Evolutionary conservation across 2,888 invertebrate genomes (phyloP), one percentile per base, ranked within the genome.

Genomic region (Rhopalosiphum nymphaeae): DNA sequence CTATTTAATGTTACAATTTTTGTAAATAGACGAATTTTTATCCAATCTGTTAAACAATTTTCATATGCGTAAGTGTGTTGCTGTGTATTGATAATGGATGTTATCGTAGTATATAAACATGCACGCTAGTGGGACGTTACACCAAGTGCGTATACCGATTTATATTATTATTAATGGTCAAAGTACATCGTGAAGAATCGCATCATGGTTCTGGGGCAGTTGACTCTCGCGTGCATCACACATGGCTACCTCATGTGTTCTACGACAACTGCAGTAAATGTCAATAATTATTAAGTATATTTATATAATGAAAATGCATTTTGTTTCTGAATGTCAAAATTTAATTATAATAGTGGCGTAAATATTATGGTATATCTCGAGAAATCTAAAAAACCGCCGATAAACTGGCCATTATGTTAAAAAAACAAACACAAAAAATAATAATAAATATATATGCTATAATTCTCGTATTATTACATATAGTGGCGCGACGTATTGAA

Each of bases 121-220:
- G 36, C 21, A 67, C 16, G 67, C 16, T n/a, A 36, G n/a, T 36
- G 1, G 25, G 86, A 36, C 57, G 57, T 86, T 91, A 57, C 67
- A n/a, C 86, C 86, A 61, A 92, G 86, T 86, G 57, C 57, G 57
- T 57, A 61, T 89, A 44, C 42, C 21, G 3, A 53, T 9, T 61
- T 61, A 61, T 61, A 89, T 26, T 56, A 88, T 78, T 91, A 85
- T 91, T 85, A 92, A 61, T 57, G 57, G 46, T 36, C n/a, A 25
- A 92, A 46, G 46, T 86, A 87, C 61, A 92, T 86, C 86, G 86
- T 86, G 61, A 86, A 87, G 25, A 92, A 78, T 67, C 26, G 57
- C n/a, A 49, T 91, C 44, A 29, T 9, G 53, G 84, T 53, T 36
- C 78, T 25, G 36, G n/a, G 89, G 42, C 10, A 44, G 85, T 85